These are phyloP conservation scores for Acanthococcus lagerstroemiae DNA, from an alignment of 2,888 invertebrate species.

Conservation along the genomic window DNA sequence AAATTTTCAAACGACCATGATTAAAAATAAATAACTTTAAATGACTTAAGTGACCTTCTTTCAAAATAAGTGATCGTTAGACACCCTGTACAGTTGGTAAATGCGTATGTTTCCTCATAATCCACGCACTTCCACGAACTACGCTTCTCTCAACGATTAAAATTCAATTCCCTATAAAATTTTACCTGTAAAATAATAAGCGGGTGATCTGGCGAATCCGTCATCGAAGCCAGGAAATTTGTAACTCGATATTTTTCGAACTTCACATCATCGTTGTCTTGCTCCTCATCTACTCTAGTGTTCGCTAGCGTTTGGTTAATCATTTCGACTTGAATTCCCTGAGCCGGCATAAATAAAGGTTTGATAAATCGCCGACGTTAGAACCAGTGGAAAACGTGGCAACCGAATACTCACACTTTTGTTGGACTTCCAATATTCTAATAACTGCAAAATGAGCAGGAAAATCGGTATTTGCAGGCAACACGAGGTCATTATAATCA, in stretches of 20 bases:
- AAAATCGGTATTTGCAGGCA: constrained; percentile 36
- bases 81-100: too few species aligned
- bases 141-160: too few species aligned
- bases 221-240: constrained; percentile 22
- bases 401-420: neutral
- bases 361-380: too few species aligned
- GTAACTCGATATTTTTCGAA: constrained; percentile 29
- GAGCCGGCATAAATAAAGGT: too few species aligned
- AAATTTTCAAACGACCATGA: too few species aligned
- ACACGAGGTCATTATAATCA: constrained; percentile 48
- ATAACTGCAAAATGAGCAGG: constrained; percentile 20
- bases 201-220: constrained; percentile 26
- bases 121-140: too few species aligned
- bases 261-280: constrained; percentile 32
- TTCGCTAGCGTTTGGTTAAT: neutral
- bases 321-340: constrained; percentile 14
- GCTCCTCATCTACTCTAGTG: constrained; percentile 25
- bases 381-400: too few species aligned
- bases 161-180: too few species aligned
- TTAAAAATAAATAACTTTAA: too few species aligned
- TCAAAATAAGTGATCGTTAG: too few species aligned
- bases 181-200: constrained; percentile 31
- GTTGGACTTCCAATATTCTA: constrained; percentile 25
- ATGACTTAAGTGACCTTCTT: too few species aligned
- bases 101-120: too few species aligned